phyloP scores from a whole-genome alignment of 2,888 invertebrate species.

The Ceraclea dissimilis region DNA sequence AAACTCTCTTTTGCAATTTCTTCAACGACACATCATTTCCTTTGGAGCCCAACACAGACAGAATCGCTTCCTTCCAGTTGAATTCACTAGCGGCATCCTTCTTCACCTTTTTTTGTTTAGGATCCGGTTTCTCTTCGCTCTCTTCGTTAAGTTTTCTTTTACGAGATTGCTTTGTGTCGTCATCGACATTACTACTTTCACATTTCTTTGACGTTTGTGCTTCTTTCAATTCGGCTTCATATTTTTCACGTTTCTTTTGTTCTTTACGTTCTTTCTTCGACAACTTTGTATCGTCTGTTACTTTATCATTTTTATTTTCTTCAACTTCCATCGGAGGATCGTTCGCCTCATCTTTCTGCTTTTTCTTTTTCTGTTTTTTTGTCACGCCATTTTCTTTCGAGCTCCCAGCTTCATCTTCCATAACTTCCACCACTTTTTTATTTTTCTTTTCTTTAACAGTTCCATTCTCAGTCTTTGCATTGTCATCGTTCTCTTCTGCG shows the following conservation, averaged over 20 bases:
- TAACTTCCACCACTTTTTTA: constrained; percentile 30
- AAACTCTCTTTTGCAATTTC: constrained; percentile 68
- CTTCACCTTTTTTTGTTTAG: constrained; percentile 38
- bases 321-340: neutral
- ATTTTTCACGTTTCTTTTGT: constrained; percentile 43
- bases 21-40: constrained; percentile 61
- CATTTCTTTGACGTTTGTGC: constrained; percentile 35
- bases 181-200: constrained; percentile 37
- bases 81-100: constrained; percentile 33
- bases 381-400: neutral
- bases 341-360: neutral
- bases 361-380: neutral
- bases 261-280: constrained; percentile 45
- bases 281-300: constrained; percentile 30
- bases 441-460: constrained; percentile 27
- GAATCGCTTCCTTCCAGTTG: constrained; percentile 45
- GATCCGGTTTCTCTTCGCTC: constrained; percentile 41
- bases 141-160: constrained; percentile 28
- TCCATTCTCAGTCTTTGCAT: neutral
- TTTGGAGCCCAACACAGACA: constrained; percentile 44
- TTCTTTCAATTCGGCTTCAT: constrained; percentile 40
- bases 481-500: neutral
- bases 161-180: constrained; percentile 29
- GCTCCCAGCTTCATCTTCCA: neutral
- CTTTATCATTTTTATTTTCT: neutral